A percentile compares a stretch with the other conserved stretches of the same genome.
phyloP scores from a whole-genome alignment of 30 jellyfish, hydroid and myxozoan genomes.

The Catostylus mosaicus region DNA sequence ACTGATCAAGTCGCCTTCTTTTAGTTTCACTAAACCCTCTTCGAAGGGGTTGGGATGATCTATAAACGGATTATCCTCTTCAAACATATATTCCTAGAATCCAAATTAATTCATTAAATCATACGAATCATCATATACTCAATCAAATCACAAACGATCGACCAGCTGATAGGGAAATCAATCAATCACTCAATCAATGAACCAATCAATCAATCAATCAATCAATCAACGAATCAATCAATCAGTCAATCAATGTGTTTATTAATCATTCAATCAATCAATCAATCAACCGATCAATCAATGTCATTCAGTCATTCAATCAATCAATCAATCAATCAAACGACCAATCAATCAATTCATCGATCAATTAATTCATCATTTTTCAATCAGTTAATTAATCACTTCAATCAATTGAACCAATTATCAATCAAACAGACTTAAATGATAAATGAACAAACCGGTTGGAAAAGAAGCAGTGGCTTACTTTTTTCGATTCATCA shows the following conservation, averaged over 20 bases:
- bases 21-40: conserved; percentile 84
- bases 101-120: neutral
- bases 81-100: conserved; percentile 85
- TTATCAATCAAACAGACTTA: neutral
- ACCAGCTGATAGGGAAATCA: no score
- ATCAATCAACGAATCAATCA: no score
- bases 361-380: neutral
- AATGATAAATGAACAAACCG: neutral
- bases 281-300: no score
- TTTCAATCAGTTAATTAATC: neutral
- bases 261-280: no score
- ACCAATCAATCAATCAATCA: no score
- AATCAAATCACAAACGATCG: no score
- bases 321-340: neutral
- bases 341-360: no score
- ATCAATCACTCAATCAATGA: no score
- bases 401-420: neutral
- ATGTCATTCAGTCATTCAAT: conserved; percentile 37
- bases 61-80: conserved; percentile 89
- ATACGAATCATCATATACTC: neutral
- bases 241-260: no score
- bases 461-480: neutral
- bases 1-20: conserved; percentile 94
- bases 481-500: conserved; percentile 51
- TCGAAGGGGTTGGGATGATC: conserved; percentile 84